Base-by-base conservation (phyloP, 2,797 vertebrate genomes). In the Melanogrammus aeglefinus region DNA sequence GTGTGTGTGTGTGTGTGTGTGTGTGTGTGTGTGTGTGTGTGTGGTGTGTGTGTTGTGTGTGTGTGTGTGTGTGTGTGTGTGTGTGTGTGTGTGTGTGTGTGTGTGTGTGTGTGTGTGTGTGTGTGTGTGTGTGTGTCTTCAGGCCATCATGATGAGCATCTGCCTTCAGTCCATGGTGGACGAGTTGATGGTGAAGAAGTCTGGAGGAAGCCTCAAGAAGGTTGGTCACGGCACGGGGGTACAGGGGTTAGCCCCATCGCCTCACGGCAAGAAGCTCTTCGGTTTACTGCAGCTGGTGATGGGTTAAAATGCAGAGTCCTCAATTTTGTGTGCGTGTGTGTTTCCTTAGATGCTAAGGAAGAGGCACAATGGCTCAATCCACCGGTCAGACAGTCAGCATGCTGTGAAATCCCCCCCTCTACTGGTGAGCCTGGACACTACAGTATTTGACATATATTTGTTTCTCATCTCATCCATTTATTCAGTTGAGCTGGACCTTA, bases 131-230 rank as follows among this genome's bases (percentile, higher is more conserved):
- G 3, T 57, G 1, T 84, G 72, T 36, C 86, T 86, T 76, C 75
- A 99, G 98, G 98, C 98, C 0, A 99, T 99, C 86, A 99, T 99
- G 98, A 97, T 99, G 96, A 99, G 98, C 79, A 99, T 99, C 93
- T 99, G 97, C 84, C 92, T 99, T 74, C 98, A 99, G 92, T 96
- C 97, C 29, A 99, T 99, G 98, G 98, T 99, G 80, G 98, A 99
- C 8, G 98, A 99, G 82, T 86, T 99, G 81, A 99, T 99, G 98
- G 96, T 99, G 86, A 99, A 99, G 88, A 99, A 99, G 85, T 98
- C 98, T 0, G 98, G 98, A 0, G 97, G 98, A 87, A 99, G 95
- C 88, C 97, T 99, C 83, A 97, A 98, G 83, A 99, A 99, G 96
- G 98, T 99, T 77, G 88, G 88, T 73, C 6, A 39, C 21, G 5